Conservation (phyloP, 2,113 vertebrate species). For the Chrysochloris asiatica region DNA sequence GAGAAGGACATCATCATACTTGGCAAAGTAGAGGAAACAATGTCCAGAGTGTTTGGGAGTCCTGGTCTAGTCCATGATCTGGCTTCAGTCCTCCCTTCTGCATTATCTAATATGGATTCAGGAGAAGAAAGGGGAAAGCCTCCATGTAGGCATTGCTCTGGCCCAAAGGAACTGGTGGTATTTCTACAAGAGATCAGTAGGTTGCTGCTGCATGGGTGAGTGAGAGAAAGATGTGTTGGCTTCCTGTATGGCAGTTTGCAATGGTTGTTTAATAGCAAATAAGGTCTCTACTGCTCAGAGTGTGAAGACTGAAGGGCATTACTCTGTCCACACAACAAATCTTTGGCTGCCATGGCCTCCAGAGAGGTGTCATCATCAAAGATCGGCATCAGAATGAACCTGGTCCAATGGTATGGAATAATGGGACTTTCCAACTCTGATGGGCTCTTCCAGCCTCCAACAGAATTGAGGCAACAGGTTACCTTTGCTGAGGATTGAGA, state of each 20-base stretch:
- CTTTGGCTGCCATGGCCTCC: constrained; percentile 48
- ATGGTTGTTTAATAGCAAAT: constrained; percentile 72
- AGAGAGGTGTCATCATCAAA: constrained; percentile 54
- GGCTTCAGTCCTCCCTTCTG: too few species aligned
- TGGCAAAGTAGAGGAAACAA: constrained; percentile 81
- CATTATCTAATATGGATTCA: too few species aligned
- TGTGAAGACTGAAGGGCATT: constrained; percentile 64
- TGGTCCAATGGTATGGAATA: neutral
- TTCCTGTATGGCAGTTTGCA: constrained; percentile 68
- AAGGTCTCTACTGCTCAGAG: constrained; percentile 55
- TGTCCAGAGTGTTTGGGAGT: constrained; percentile 79
- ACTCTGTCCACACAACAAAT: constrained; percentile 53
- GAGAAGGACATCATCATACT: too few species aligned
- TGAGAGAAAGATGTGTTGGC: constrained; percentile 66
- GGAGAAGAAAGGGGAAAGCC: too few species aligned
- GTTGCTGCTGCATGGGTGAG: constrained; percentile 74
- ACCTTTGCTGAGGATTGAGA: too few species aligned
- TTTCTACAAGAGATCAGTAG: constrained; percentile 74
- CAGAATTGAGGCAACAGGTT: too few species aligned
- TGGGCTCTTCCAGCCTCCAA: too few species aligned
- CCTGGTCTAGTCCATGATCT: too few species aligned
- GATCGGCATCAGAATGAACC: constrained; percentile 28
- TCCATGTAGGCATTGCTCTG: constrained; percentile 74
- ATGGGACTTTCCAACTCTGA: neutral
- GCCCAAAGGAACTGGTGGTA: constrained; percentile 75